These are phyloP conservation scores for Glaucopsyche alexis DNA, from an alignment of 2,888 invertebrate species.

Conservation along the genomic window DNA sequence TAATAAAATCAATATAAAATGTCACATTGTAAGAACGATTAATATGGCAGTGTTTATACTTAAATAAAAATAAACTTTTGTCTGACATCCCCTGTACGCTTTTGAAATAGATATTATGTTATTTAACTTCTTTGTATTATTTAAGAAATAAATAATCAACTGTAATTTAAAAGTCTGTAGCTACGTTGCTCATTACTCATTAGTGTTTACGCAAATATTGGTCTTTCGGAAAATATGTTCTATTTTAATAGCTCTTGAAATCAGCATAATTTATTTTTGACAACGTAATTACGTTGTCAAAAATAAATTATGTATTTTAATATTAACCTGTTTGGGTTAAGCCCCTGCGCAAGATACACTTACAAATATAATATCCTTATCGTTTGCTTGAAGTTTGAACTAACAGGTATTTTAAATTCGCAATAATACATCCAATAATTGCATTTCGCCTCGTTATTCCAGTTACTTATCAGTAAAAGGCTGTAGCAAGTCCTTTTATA, in stretches of 20 bases:
- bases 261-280: not conserved
- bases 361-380: not conserved
- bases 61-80: conserved; percentile 45
- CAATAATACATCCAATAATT: not conserved
- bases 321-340: not conserved
- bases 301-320: too few species aligned
- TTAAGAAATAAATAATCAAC: not conserved
- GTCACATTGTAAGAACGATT: conserved; percentile 40
- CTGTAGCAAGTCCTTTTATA: not conserved
- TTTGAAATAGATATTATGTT: not conserved
- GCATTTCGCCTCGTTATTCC: not conserved
- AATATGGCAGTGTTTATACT: conserved; percentile 65
- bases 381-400: not conserved
- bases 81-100: not conserved
- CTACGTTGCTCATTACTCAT: too few species aligned
- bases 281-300: not conserved
- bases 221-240: not conserved
- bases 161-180: too few species aligned
- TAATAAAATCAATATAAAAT: conserved; percentile 28
- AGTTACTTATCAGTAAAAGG: not conserved
- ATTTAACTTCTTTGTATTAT: not conserved
- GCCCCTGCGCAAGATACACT: not conserved
- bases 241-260: not conserved
- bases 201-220: not conserved
- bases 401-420: not conserved